Evolutionary conservation across 2,113 vertebrate species (phyloP), one percentile per base, ranked within the genome.

Genomic region (Mesocricetus auratus): DNA sequence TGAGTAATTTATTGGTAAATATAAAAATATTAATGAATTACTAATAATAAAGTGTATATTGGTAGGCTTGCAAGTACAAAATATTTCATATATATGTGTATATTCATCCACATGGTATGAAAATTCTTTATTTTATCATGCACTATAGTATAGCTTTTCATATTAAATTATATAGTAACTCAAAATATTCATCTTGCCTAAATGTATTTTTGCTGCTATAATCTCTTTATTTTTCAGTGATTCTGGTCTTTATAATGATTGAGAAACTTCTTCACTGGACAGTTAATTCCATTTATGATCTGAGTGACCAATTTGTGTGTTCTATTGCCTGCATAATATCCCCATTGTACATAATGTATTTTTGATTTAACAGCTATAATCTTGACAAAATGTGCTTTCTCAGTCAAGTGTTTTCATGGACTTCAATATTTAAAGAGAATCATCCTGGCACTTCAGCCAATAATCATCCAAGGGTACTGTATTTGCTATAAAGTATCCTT

Each of bases 221-320:
- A 85, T 93, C 47, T 90, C 13, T 88, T 42, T 81, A 42, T 39
- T 95, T 94, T 53, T 62, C 66, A 83, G 78, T 87, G 77, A 96
- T 95, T 97, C 42, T 93, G 16, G 22, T 89, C 64, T 97, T 86
- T 96, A 50, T 47, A 94, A 94, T 95, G 93, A 78, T 94, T 95
- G 94, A 96, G 78, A 91, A 95, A 97, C 47, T 93, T 92, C 83
- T 96, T 95, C 96, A 83, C 62, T 96, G 62, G 88, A 50, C 78
- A 95, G 42, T 97, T 98, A 97, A 95, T 95, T 56, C 68, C 83
- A 87, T 97, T 97, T 95, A 95, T 94, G 86, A 96, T 97, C 94
- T 71, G 62, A 96, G 66, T 97, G 90, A 97, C 83, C 96, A 96
- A 96, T 96, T 81, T 96, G 86, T 93, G 29, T 90, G 90, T 96